Evolutionary conservation across 2,888 invertebrate species (phyloP), one percentile per base, ranked within the genome.

Genomic region (Zhengitettix transpicula): DNA sequence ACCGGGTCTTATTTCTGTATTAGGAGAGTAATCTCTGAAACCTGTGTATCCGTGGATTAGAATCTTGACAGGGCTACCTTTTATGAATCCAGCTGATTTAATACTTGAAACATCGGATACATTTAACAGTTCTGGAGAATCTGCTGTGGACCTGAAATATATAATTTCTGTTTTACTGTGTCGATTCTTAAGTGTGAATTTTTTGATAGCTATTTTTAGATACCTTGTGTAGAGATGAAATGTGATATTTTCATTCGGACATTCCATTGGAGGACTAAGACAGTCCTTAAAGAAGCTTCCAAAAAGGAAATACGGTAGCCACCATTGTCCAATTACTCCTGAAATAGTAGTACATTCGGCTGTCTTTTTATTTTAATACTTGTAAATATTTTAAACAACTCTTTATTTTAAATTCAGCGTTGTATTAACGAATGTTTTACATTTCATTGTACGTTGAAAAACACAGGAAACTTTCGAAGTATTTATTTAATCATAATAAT

Each of bases 21-120:
- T 84, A 0, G 83, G 83, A 0, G 81, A 74, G 65, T 72, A 82
- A 66, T 83, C 75, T 59, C 71, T 78, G 66, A 78, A 61, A 0
- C 83, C 83, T 0, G 82, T 82, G 65, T 82, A 84, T 0, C 84
- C 84, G 63, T 84, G 84, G 54, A 83, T 75, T 1, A 83, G 65
- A 14, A 84, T 73, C 64, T 81, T 80, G 0, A 82, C 67, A 0
- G 79, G 77, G 0, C 74, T 75, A 17, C 72, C 68, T 15, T 65
- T 60, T 0, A 76, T 72, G 72, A 79, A 78, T 0, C 75, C 76
- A 0, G 78, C 78, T 2, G 69, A 65, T 11, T 65, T 65, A 16
- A 80, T 71, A 0, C 75, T 71, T 1, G 71, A 63, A 0, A 68
- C 58, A 51, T 77, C 69, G 52, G 66, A 65, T 0, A 73, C 72